Evolutionary conservation across 1,140 invertebrate genomes (phyloP).

Genomic region (Brachionus plicatilis): DNA sequence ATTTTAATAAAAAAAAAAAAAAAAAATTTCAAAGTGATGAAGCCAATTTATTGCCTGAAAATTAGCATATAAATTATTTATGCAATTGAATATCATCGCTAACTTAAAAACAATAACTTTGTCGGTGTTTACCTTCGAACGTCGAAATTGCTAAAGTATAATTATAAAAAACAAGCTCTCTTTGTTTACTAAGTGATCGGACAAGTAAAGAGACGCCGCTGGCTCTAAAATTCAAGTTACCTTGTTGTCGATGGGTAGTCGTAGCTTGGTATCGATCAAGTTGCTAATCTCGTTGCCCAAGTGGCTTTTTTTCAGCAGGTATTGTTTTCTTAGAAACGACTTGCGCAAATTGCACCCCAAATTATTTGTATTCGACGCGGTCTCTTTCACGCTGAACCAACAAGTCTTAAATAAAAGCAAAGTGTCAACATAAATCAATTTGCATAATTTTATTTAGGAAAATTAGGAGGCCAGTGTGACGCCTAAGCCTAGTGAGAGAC

Average conservation of each 20-base stretch:
- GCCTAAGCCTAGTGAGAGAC: no score
- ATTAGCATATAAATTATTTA: constrained; percentile 3
- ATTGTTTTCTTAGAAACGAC: neutral
- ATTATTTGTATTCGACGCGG: neutral
- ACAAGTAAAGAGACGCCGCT: neutral
- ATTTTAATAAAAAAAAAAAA: no score
- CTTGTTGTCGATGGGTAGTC: neutral
- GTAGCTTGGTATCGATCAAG: neutral
- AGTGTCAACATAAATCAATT: neutral
- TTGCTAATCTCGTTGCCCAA: neutral
- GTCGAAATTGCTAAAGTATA: neutral
- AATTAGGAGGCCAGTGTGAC: no score
- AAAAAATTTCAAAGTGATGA: neutral
- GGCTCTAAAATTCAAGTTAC: neutral
- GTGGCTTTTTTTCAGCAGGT: neutral
- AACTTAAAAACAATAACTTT: constrained; percentile 2
- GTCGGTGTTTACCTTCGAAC: neutral
- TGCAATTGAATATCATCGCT: neutral
- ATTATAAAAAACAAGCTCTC: neutral
- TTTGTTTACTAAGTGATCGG: neutral
- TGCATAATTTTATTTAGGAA: no score
- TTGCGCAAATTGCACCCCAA: neutral
- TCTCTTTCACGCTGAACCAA: neutral
- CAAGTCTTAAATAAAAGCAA: neutral
- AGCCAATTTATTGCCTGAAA: neutral